Conservation (phyloP, 2,797 vertebrate genomes). For the Ctenopoma kingsleyae region DNA sequence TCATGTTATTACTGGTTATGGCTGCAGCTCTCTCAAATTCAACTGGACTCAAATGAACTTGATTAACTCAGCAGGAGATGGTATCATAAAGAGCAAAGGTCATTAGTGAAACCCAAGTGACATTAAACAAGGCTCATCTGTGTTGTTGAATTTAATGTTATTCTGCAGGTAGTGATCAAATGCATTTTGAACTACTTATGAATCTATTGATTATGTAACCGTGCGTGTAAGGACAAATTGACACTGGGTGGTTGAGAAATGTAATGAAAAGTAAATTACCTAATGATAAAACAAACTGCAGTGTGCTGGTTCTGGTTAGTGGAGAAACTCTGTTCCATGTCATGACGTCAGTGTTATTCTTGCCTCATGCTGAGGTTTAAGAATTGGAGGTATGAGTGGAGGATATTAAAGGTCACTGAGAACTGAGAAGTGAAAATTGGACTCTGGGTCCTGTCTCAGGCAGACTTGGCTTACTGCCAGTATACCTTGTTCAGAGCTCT, state of each 20-base stretch:
- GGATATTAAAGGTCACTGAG: conserved; percentile 20
- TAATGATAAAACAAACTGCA: conserved; percentile 31
- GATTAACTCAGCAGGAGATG: conserved; percentile 6
- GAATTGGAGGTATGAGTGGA: conserved; percentile 20
- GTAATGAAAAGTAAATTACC: conserved; percentile 39
- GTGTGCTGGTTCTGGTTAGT: conserved; percentile 51
- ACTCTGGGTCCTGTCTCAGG: conserved; percentile 9
- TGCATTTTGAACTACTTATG: neutral
- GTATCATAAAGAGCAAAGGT: conserved; percentile 18
- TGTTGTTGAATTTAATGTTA: too few species aligned
- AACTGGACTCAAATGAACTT: conserved; percentile 10
- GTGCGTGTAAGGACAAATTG: neutral
- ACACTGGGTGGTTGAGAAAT: neutral
- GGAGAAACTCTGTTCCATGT: conserved; percentile 28
- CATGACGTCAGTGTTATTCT: conserved; percentile 40
- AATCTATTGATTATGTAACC: too few species aligned
- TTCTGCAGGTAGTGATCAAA: too few species aligned
- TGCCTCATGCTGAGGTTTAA: conserved; percentile 43
- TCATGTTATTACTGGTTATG: conserved; percentile 37
- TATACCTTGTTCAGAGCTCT: conserved; percentile 12
- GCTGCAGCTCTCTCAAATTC: conserved; percentile 7
- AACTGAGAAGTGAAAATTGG: conserved; percentile 31
- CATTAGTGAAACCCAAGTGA: neutral
- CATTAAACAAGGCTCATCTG: neutral
- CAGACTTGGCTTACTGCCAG: neutral